Evolutionary conservation across 2,797 vertebrate genomes (phyloP).

Genomic region (Denticeps clupeoides): DNA sequence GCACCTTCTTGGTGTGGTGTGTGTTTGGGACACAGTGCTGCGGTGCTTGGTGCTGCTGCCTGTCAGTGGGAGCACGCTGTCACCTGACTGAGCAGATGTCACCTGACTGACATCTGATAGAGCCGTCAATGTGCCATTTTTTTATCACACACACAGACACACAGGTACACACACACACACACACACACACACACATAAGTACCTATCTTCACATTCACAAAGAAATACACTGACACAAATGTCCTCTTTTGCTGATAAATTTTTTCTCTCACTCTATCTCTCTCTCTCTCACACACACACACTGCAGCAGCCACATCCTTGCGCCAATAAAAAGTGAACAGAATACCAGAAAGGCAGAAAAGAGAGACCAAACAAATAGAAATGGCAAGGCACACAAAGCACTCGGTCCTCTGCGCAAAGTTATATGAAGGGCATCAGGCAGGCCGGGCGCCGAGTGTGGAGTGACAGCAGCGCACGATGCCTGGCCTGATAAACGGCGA

Average conservation of each 20-base stretch:
- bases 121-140: neutral
- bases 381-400: neutral
- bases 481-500: slow-evolving; percentile 99
- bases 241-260: neutral
- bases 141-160: neutral
- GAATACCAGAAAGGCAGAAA: neutral
- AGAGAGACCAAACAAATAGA: neutral
- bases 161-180: slow-evolving; percentile 19
- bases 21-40: no score
- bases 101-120: no score
- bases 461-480: slow-evolving; percentile 99
- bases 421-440: slow-evolving; percentile 99
- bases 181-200: slow-evolving; percentile 11
- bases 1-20: no score
- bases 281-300: neutral
- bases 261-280: neutral
- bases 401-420: slow-evolving; percentile 84
- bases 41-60: no score
- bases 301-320: slow-evolving; percentile 15
- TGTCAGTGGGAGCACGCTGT: no score
- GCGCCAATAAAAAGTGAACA: slow-evolving; percentile 6
- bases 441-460: slow-evolving; percentile 96
- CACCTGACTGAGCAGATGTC: no score
- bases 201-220: slow-evolving; percentile 4
- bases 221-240: neutral